Evolutionary conservation across 2,888 invertebrate species (phyloP), one percentile per base, ranked within the genome.

Genomic region (Caradrina kadenii): DNA sequence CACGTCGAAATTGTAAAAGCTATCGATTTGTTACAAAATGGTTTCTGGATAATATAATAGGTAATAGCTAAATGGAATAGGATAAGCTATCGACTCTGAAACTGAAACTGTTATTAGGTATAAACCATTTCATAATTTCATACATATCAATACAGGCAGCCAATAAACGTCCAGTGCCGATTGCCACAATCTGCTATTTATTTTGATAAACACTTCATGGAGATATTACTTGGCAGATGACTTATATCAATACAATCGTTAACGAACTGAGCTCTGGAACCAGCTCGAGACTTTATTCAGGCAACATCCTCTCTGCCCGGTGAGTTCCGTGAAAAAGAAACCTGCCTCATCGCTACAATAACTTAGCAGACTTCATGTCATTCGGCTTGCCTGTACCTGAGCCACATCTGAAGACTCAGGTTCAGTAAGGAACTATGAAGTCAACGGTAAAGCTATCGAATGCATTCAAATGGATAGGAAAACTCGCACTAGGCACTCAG

Each of bases 11-110:
- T 62, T 62, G 52, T 80, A 76, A 70, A 76, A 80, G 66, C 78
- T 63, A 69, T 80, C 76, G 76, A 76, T 78, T 56, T 52, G 69
- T 80, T 80, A 61, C 63, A 31, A 54, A 61, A 79, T 55, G 52
- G 53, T 61, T 78, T 49, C 52, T 66, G 65, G 76, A 80, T 80
- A 66, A 73, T 69, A 50, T 60, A 45, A 53, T 39, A 22, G 19
- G 17, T 52, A 35, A 58, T 21, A 53, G 67, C 15, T 61, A 79
- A 73, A 79, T 65, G 42, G 49, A 63, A 66, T 55, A 53, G 45
- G 13, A 53, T 55, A 63, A 61, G 48, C 19, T 52, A 54, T 59
- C 31, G 15, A 48, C 3, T 48, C 13, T 19, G 17, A 35, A 65
- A 56, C 42, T 70, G 21, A 48, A 55, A n/a, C 35, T 50, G 50